Evolutionary conservation across 2,113 vertebrate genomes (phyloP).

Genomic region (Crotalus tigris): DNA sequence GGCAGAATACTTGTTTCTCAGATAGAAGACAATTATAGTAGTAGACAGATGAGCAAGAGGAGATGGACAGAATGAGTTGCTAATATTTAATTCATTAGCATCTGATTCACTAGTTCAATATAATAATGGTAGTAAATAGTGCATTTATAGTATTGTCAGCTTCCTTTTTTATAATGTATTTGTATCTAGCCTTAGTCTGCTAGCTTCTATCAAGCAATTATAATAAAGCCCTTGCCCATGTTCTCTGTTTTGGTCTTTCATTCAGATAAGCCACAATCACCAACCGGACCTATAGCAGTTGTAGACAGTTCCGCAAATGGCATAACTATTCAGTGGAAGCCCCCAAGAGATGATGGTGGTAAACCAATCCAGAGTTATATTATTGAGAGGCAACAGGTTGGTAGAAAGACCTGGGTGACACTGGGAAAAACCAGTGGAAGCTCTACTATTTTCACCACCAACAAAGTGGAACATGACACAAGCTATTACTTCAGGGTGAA

Average conservation of each 20-base stretch:
- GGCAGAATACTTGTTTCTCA: background rate
- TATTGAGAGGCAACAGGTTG: slow-evolving; percentile 74
- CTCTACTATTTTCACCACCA: slow-evolving; percentile 71
- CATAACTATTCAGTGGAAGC: slow-evolving; percentile 77
- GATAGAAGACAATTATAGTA: background rate
- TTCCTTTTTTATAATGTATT: background rate
- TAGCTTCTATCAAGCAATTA: background rate
- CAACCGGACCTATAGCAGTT: slow-evolving; percentile 79
- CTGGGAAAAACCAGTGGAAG: slow-evolving; percentile 70
- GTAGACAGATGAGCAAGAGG: background rate
- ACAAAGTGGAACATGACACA: slow-evolving; percentile 72
- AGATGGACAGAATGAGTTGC: background rate
- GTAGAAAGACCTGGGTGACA: slow-evolving; percentile 74
- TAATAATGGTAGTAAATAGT: background rate
- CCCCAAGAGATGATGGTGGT: slow-evolving; percentile 79
- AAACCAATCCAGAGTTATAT: slow-evolving; percentile 73
- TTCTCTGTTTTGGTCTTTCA: slow-evolving; percentile 14
- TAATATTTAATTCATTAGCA: background rate
- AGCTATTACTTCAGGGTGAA: slow-evolving; percentile 82
- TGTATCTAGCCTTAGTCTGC: background rate
- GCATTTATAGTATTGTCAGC: background rate
- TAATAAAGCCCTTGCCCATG: background rate
- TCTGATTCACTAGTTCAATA: background rate
- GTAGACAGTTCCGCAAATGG: slow-evolving; percentile 64
- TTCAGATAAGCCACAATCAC: slow-evolving; percentile 77